A percentile compares a stretch with the other conserved stretches of the same genome.
These are phyloP conservation scores for Hydriomena furcata DNA, from an alignment of 2,888 invertebrate genomes.

Conservation along the genomic window DNA sequence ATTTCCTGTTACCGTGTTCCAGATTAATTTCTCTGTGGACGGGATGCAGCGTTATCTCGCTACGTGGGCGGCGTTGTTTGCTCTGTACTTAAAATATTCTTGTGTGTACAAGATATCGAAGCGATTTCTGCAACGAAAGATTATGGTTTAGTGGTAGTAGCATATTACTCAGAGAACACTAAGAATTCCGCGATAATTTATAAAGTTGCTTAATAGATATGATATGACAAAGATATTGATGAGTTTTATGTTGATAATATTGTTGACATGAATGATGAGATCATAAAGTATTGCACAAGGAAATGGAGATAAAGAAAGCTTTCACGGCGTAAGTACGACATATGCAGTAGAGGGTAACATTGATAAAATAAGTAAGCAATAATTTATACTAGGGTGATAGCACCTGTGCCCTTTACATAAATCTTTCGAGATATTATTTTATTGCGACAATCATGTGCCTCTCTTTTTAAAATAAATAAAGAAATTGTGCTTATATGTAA, in stretches of 20 bases:
- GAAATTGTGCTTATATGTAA: too few relatives aligned
- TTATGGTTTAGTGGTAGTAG: slow-evolving; percentile 46
- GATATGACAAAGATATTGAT: slow-evolving; percentile 13
- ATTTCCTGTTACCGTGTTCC: slow-evolving; percentile 71
- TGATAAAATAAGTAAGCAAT: slow-evolving; percentile 52
- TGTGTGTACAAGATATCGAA: slow-evolving; percentile 75
- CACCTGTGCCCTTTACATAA: slow-evolving; percentile 58
- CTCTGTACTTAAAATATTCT: slow-evolving; percentile 73
- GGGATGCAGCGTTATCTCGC: slow-evolving; percentile 71
- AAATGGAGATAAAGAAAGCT: slow-evolving; percentile 55
- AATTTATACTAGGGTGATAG: slow-evolving; percentile 60
- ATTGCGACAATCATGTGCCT: slow-evolving; percentile 19
- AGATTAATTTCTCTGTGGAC: slow-evolving; percentile 76
- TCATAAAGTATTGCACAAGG: slow-evolving; percentile 38
- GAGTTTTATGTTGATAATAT: slow-evolving; percentile 16
- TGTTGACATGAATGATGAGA: slow-evolving; percentile 24
- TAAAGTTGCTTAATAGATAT: slow-evolving; percentile 15
- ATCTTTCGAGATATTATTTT: slow-evolving; percentile 48
- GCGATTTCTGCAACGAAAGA: slow-evolving; percentile 78
- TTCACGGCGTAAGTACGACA: slow-evolving; percentile 37
- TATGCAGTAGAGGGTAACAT: slow-evolving; percentile 30
- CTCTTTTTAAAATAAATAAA: slow-evolving; percentile 11
- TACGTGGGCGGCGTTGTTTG: slow-evolving; percentile 73
- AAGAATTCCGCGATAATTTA: slow-evolving; percentile 33
- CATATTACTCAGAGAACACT: slow-evolving; percentile 40